phyloP scores from a whole-genome alignment of 1,140 invertebrate genomes.

The Bemisia tabaci region DNA sequence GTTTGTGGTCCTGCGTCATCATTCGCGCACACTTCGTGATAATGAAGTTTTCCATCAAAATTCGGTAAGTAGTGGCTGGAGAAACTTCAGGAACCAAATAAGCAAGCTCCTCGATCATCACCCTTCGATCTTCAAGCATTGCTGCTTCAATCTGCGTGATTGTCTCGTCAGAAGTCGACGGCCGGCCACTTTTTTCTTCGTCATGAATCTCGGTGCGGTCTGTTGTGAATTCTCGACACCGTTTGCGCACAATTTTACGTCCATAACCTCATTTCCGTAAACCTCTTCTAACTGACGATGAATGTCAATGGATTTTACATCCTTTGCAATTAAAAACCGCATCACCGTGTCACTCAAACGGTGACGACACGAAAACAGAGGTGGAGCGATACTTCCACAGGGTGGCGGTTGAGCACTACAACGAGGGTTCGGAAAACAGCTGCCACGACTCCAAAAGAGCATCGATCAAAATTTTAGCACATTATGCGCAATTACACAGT shows the following conservation, averaged over 20 bases:
- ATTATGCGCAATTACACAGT: too few relatives aligned
- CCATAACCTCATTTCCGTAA: neutral
- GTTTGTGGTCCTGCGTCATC: too few relatives aligned
- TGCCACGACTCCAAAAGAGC: conserved; percentile 13
- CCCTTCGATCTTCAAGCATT: neutral
- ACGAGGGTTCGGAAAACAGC: conserved; percentile 7
- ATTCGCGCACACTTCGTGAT: neutral
- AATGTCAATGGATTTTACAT: neutral
- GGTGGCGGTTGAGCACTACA: conserved; percentile 7
- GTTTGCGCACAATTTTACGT: neutral
- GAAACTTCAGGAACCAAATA: neutral
- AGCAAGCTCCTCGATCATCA: neutral
- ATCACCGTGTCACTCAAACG: neutral
- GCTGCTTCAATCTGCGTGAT: neutral
- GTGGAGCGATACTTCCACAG: neutral
- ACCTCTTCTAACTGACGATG: neutral
- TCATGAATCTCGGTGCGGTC: neutral
- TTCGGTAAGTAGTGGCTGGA: neutral
- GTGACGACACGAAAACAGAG: too few relatives aligned
- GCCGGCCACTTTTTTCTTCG: neutral
- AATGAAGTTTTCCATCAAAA: neutral
- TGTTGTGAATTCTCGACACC: neutral
- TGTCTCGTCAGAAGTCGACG: neutral
- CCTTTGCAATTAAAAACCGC: neutral
- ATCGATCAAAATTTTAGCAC: conserved; percentile 10